phyloP scores from a whole-genome alignment of 1,140 invertebrate genomes.

The Pseudomyrmex gracilis region DNA sequence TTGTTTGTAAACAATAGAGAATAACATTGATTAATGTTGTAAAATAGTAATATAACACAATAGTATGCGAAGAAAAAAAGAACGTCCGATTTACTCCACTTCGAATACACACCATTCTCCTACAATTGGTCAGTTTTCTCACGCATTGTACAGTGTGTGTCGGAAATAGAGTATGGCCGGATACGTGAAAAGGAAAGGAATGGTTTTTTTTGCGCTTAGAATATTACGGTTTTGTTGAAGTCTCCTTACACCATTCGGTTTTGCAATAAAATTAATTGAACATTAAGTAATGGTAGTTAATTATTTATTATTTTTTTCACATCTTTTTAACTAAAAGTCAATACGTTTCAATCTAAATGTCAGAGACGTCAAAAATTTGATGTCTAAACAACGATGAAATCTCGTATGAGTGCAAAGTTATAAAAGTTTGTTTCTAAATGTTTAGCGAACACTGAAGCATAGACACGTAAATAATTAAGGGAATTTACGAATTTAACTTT shows the following conservation, averaged over 20 bases:
- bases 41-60: conserved; percentile 7
- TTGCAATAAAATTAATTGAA: background rate
- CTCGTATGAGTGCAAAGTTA: background rate
- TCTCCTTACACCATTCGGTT: background rate
- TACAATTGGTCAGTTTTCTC: conserved; percentile 54
- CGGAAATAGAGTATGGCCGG: conserved; percentile 19
- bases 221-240: background rate
- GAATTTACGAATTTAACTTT: conserved; percentile 16
- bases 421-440: background rate
- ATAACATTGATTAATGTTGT: conserved; percentile 29
- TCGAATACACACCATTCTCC: conserved; percentile 40
- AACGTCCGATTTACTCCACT: conserved; percentile 39
- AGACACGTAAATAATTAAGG: background rate
- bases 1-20: background rate
- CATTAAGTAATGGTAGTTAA: background rate
- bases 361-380: background rate
- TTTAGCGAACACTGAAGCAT: background rate
- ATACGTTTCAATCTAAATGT: conserved; percentile 1
- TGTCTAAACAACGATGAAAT: background rate
- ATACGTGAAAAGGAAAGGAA: background rate
- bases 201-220: too few relatives aligned
- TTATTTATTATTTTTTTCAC: conserved; percentile 1
- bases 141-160: conserved; percentile 36
- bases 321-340: background rate
- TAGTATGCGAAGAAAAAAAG: conserved; percentile 53